Percentiles rank a stretch among this genome's conserved stretches.
Evolutionary conservation across 2,888 invertebrate genomes (phyloP).

Genomic region (Frankliniella fusca): DNA sequence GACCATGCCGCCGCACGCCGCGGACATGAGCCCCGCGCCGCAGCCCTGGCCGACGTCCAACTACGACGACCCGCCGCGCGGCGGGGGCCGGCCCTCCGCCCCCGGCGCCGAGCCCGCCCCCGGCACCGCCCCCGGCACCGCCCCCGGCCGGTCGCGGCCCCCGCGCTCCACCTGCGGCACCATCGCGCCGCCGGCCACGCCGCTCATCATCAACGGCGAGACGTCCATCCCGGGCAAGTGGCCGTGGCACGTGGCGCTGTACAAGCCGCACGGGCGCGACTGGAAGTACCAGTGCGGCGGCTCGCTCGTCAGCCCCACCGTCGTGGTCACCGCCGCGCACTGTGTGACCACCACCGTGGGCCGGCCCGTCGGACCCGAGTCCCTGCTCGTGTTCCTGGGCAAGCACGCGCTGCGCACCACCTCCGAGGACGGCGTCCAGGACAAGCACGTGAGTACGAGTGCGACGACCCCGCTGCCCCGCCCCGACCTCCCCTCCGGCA

Average conservation of each 20-base stretch:
- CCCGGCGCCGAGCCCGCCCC: neutral
- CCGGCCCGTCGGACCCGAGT: constrained; percentile 44
- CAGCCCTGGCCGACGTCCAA: constrained; percentile 13
- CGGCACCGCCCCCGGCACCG: neutral
- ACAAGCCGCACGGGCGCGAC: constrained; percentile 51
- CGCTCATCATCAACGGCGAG: constrained; percentile 57
- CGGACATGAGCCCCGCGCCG: neutral
- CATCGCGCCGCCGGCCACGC: constrained; percentile 45
- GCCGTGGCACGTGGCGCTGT: constrained; percentile 66
- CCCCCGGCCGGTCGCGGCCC: neutral
- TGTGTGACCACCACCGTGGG: constrained; percentile 52
- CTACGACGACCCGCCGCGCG: neutral
- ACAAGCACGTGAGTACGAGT: constrained; percentile 40
- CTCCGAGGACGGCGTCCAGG: constrained; percentile 43
- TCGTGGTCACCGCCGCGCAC: constrained; percentile 62
- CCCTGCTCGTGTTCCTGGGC: constrained; percentile 47
- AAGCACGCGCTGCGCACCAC: constrained; percentile 43
- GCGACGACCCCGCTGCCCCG: neutral
- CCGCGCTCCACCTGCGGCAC: neutral
- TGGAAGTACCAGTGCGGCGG: constrained; percentile 62
- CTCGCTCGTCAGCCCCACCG: constrained; percentile 54
- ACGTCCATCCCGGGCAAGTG: constrained; percentile 59
- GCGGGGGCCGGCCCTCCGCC: neutral
- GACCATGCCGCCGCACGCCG: neutral
- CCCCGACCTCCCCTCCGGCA: too few species aligned